Percentiles rank a stretch among this genome's conserved stretches.
phyloP scores from a whole-genome alignment of 2,888 invertebrate species.

The Perizoma affinitatum region DNA sequence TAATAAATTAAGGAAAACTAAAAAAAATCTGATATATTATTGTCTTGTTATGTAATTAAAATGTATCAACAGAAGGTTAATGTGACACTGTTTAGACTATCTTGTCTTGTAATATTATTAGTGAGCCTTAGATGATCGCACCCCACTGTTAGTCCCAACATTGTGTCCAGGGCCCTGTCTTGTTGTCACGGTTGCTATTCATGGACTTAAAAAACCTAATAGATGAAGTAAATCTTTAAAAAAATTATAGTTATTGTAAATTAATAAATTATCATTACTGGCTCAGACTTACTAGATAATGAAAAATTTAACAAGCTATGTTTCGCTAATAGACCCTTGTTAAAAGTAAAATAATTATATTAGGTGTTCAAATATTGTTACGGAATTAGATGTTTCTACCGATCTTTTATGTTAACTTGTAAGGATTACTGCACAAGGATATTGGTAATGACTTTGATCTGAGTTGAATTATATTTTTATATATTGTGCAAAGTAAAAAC shows the following conservation, averaged over 20 bases:
- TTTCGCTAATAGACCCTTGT: conserved; percentile 81
- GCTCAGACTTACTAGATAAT: conserved; percentile 65
- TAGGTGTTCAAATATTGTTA: conserved; percentile 83
- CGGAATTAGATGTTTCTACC: conserved; percentile 79
- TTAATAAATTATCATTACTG: conserved; percentile 77
- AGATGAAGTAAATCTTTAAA: conserved; percentile 67
- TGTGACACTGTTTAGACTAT: conserved; percentile 69
- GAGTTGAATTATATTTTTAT: conserved; percentile 84
- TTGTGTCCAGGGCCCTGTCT: conserved; percentile 41
- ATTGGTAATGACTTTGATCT: conserved; percentile 82
- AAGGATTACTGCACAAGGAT: conserved; percentile 82
- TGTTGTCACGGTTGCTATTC: conserved; percentile 39
- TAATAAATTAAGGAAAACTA: conserved; percentile 81
- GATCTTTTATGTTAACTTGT: conserved; percentile 75
- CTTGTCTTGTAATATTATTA: conserved; percentile 74
- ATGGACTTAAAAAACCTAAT: conserved; percentile 58
- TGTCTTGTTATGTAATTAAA: conserved; percentile 84
- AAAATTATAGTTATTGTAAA: conserved; percentile 81
- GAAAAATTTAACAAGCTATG: conserved; percentile 72
- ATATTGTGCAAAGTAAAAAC: conserved; percentile 76
- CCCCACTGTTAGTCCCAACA: conserved; percentile 64
- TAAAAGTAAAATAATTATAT: conserved; percentile 75
- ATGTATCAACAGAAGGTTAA: conserved; percentile 77
- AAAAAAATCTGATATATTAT: conserved; percentile 84
- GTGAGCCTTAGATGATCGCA: conserved; percentile 76